A percentile compares a stretch with the other conserved stretches of the same genome.
These are phyloP conservation scores for Pempheris klunzingeri DNA, from an alignment of 2,797 vertebrate species.

Conservation along the genomic window DNA sequence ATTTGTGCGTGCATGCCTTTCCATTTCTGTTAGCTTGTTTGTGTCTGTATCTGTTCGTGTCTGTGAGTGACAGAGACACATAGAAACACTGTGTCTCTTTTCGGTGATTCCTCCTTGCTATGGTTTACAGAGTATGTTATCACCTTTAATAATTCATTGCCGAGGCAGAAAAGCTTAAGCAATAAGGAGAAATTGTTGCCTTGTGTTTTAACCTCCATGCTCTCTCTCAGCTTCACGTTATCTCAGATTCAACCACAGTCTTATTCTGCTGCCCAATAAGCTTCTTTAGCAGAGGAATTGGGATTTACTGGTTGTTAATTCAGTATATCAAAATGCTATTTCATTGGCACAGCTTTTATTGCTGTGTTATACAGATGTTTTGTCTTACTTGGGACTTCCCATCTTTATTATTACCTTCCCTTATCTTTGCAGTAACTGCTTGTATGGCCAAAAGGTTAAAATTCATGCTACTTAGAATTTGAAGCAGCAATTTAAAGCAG, in stretches of 20 bases:
- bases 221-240: slow-evolving; percentile 8
- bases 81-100: neutral
- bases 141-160: slow-evolving; percentile 33
- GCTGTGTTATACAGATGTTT: neutral
- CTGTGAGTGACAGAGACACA: slow-evolving; percentile 5
- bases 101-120: neutral
- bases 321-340: neutral
- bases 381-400: too few relatives aligned
- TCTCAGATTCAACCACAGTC: neutral
- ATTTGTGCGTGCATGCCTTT: neutral
- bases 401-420: neutral
- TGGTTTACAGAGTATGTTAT: slow-evolving; percentile 12
- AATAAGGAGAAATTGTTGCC: slow-evolving; percentile 15
- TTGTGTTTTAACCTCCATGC: slow-evolving; percentile 14
- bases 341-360: neutral
- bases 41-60: neutral
- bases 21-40: neutral
- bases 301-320: slow-evolving; percentile 15
- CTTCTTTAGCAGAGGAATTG: slow-evolving; percentile 2
- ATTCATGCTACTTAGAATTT: neutral
- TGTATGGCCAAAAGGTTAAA: neutral
- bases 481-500: too few relatives aligned
- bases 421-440: neutral
- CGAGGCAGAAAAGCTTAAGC: slow-evolving; percentile 18
- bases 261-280: slow-evolving; percentile 15